Evolutionary conservation across 2,888 invertebrate species (phyloP), one percentile per base, ranked within the genome.

Genomic region (Calliphora vomitoria): DNA sequence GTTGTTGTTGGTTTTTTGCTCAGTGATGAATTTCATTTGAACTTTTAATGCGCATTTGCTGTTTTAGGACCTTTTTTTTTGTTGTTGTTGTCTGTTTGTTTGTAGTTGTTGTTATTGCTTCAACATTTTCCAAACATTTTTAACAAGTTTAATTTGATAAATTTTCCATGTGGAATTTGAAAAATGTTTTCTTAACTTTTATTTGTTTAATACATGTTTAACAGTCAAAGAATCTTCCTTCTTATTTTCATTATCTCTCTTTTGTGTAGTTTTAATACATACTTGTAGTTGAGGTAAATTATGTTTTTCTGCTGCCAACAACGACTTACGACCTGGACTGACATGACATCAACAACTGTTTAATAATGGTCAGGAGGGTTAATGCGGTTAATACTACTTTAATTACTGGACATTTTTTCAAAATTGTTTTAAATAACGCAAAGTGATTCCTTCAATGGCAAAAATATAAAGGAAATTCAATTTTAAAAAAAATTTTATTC

Each of bases 1-100:
- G 8, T 38, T 62, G 8, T 53, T 72, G 18, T 35, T 68, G 47
- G 62, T 55, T 55, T 66, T 68, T 13, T 75, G 2, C 60, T 75
- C 31, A 20, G 25, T 83, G 80, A 88, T 88, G 88, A 86, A 88
- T 83, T 86, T 88, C 68, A 81, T 84, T 81, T 84, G 84, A 84
- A 87, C 72, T 82, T 86, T 80, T 86, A 86, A 83, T 80, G 82
- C 80, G 80, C 64, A 76, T 88, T 86, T 82, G 80, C 75, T 81
- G 80, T 75, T 86, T 72, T 83, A 13, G 64, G 4, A 31, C 31
- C 25, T 58, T 8, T 44, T 69, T 20, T 35, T 47, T 74, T 79
- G 58, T 55, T 82, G 25, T n/a, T n/a, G n/a, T n/a, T n/a, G n/a
- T n/a, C n/a, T 53, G 3, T 55, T 55, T 41, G 44, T 18, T 44